phyloP scores from a whole-genome alignment of 2,888 invertebrate species.

The Dorcus hopei region DNA sequence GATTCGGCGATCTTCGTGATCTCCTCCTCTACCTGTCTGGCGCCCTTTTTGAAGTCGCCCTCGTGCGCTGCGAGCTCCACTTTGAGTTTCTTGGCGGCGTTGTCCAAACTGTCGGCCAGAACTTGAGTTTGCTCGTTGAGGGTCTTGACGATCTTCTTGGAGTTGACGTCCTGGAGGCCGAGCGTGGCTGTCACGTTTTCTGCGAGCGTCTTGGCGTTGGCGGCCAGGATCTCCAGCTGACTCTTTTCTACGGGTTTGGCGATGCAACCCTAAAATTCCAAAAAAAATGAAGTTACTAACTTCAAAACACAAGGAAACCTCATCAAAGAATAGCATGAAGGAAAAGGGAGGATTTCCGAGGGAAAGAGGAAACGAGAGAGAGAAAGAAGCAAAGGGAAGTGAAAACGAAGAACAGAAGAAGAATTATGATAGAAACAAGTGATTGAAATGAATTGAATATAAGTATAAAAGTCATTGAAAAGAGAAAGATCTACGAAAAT shows the following conservation, averaged over 20 bases:
- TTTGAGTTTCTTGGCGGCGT: constrained; percentile 36
- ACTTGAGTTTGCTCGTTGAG: constrained; percentile 37
- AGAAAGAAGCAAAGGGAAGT: no score
- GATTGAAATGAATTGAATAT: not conserved
- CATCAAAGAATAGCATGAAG: no score
- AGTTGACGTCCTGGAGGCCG: constrained; percentile 33
- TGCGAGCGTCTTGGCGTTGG: constrained; percentile 17
- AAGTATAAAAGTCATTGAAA: no score
- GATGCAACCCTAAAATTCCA: constrained; percentile 17
- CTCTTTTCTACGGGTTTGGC: constrained; percentile 20
- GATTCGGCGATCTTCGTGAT: constrained; percentile 34
- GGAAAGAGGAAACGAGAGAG: no score
- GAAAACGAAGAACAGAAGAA: no score
- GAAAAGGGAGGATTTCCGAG: no score
- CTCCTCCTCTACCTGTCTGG: constrained; percentile 38
- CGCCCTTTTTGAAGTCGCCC: constrained; percentile 35
- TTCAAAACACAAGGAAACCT: no score
- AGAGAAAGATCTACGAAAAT: no score
- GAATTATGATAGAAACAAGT: not conserved
- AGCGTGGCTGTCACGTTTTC: constrained; percentile 33
- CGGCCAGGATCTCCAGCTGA: constrained; percentile 20
- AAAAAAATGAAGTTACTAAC: not conserved
- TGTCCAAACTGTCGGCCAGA: constrained; percentile 36
- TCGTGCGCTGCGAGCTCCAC: constrained; percentile 30
- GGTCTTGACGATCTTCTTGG: constrained; percentile 36